Conservation (phyloP, 2,113 vertebrate species). For the Calidris pygmaea region DNA sequence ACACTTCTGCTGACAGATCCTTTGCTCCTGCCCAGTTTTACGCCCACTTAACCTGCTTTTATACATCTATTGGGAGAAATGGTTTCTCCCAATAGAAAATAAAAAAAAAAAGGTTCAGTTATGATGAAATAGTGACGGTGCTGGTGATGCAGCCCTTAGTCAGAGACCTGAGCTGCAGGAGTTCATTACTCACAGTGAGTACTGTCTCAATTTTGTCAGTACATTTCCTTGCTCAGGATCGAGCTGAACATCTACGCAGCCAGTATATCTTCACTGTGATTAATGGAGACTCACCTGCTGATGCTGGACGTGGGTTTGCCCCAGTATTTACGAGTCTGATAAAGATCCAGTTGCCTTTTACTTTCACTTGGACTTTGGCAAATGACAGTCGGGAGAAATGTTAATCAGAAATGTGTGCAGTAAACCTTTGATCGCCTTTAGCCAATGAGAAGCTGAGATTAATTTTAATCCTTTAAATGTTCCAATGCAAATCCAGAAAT, state of each 20-base stretch:
- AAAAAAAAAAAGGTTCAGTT: neutral
- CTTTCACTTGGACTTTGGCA: neutral
- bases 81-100: neutral
- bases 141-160: constrained; percentile 36
- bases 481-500: constrained; percentile 45
- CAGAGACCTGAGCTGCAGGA: constrained; percentile 6
- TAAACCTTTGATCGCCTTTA: neutral
- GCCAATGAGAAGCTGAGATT: constrained; percentile 5
- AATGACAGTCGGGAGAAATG: neutral
- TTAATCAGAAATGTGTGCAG: neutral
- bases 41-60: neutral
- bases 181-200: neutral
- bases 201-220: neutral
- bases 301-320: neutral
- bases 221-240: neutral
- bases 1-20: neutral
- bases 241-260: neutral
- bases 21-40: neutral
- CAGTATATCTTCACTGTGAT: neutral
- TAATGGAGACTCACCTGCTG: neutral
- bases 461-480: constrained; percentile 35
- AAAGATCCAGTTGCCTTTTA: neutral
- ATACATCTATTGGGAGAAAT: neutral
- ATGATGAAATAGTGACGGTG: neutral
- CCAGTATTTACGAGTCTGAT: neutral